These are phyloP conservation scores for Heliconius eleuchia DNA, from an alignment of 1,140 invertebrate genomes.

Conservation along the genomic window DNA sequence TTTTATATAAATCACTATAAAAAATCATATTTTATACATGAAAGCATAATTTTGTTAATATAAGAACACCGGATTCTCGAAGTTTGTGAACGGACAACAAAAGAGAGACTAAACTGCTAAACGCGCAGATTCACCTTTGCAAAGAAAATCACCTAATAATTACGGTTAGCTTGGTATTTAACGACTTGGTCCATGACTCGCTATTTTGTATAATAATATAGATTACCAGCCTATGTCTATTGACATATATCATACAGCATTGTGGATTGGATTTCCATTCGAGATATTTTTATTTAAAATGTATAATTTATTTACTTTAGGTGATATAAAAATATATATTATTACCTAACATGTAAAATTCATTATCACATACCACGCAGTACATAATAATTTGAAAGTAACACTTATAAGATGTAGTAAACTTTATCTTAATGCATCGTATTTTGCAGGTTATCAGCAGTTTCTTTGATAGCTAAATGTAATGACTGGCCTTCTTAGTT, in stretches of 20 bases:
- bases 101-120: background rate
- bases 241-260: too few species aligned
- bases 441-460: background rate
- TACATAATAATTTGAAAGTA: too few species aligned
- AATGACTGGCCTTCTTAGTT: slow-evolving; percentile 8
- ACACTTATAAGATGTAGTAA: background rate
- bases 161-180: background rate
- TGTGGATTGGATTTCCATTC: background rate
- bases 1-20: background rate
- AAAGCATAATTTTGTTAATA: background rate
- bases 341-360: too few species aligned
- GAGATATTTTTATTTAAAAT: background rate
- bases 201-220: background rate
- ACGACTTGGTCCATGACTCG: background rate
- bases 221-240: too few species aligned
- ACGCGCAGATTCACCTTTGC: background rate
- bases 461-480: background rate
- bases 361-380: too few species aligned
- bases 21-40: background rate
- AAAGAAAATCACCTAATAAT: background rate
- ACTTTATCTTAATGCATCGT: background rate
- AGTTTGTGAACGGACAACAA: background rate
- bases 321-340: too few species aligned
- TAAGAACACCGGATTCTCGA: background rate
- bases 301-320: too few species aligned